phyloP scores from a whole-genome alignment of 2,888 invertebrate species.

The Melieria omissa region DNA sequence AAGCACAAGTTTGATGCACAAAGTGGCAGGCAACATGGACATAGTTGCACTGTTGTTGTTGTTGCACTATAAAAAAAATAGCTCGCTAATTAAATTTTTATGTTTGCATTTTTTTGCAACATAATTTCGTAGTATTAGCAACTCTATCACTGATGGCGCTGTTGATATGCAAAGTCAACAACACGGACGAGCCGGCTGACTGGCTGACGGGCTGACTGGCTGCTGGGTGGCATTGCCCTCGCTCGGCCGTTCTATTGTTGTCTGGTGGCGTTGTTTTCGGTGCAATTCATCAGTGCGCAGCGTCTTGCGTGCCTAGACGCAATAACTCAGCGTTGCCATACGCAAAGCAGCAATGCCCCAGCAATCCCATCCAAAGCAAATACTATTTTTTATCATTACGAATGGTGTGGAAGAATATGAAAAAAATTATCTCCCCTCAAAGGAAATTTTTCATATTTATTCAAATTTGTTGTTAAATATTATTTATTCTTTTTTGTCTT shows the following conservation, averaged over 20 bases:
- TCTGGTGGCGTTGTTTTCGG: neutral
- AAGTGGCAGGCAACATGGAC: too few species aligned
- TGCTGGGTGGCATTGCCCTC: neutral
- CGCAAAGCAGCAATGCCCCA: neutral
- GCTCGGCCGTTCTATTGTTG: neutral
- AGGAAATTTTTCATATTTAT: too few species aligned
- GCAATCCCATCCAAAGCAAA: neutral
- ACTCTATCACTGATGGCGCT: too few species aligned
- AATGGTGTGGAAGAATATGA: too few species aligned
- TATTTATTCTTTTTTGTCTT: too few species aligned
- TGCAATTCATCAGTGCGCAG: slow-evolving; percentile 11
- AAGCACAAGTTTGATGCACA: too few species aligned
- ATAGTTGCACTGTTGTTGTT: too few species aligned
- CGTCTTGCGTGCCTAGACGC: slow-evolving; percentile 23
- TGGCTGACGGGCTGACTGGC: neutral
- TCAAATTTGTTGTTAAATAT: too few species aligned
- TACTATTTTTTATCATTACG: too few species aligned
- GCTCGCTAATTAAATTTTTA: too few species aligned
- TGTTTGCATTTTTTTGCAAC: neutral
- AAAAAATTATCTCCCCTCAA: too few species aligned
- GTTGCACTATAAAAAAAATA: neutral
- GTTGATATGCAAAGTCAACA: neutral
- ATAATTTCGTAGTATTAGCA: too few species aligned
- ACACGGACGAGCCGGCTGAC: neutral
- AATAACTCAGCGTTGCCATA: slow-evolving; percentile 18